Evolutionary conservation across 1,140 invertebrate species (phyloP).

Genomic region (Trypoxylus dichotomus): DNA sequence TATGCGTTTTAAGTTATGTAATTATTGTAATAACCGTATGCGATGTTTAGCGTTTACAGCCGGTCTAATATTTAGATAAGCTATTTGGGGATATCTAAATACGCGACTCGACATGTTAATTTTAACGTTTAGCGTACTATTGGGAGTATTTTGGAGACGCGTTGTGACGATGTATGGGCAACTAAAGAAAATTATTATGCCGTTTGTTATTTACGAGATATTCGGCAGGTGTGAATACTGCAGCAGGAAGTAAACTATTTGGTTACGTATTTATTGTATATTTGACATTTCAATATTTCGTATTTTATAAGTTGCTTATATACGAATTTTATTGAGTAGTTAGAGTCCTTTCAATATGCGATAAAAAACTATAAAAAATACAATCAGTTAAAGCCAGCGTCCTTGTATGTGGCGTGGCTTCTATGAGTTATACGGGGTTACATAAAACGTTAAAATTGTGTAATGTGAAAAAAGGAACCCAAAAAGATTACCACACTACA

Average conservation of each 20-base stretch:
- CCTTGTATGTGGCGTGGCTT: too few species aligned
- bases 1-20: slow-evolving; percentile 24
- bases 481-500: too few species aligned
- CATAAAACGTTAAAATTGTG: too few species aligned
- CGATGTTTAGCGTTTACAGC: not conserved
- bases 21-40: slow-evolving; percentile 13
- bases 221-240: not conserved
- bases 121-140: not conserved
- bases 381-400: too few species aligned
- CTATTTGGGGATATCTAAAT: not conserved
- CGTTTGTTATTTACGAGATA: not conserved
- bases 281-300: not conserved
- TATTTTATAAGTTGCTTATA: too few species aligned
- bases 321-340: too few species aligned
- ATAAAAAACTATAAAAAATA: too few species aligned
- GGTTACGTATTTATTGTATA: not conserved
- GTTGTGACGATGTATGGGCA: not conserved
- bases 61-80: slow-evolving; percentile 7
- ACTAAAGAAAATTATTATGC: not conserved
- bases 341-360: too few species aligned
- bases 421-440: too few species aligned
- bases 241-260: not conserved
- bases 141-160: not conserved
- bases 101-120: slow-evolving; percentile 5
- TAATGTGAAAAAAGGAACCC: too few species aligned